Evolutionary conservation across 2,888 invertebrate species (phyloP).

Genomic region (Drosophila vallismaia): DNA sequence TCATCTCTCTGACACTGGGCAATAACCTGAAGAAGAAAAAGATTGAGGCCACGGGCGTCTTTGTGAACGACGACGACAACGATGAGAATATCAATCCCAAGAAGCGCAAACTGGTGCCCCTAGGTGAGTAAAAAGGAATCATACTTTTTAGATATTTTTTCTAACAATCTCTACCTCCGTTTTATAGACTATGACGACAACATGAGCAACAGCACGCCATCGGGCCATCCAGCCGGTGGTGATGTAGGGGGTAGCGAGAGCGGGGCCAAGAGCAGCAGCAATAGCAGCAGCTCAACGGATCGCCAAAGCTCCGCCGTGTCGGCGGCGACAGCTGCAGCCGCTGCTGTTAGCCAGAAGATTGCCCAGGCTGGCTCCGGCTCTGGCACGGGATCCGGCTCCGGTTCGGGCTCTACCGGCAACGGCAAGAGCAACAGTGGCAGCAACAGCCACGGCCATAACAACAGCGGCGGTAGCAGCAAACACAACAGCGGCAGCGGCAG

Average conservation of each 20-base stretch:
- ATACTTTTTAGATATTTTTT: background rate
- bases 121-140: constrained; percentile 85
- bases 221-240: constrained; percentile 12
- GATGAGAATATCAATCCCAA: constrained; percentile 86
- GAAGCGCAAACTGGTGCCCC: constrained; percentile 91
- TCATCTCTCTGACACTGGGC: constrained; percentile 84
- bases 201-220: constrained; percentile 53
- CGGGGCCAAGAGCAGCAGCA: constrained; percentile 11
- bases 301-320: constrained; percentile 71
- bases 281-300: constrained; percentile 49
- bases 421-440: constrained; percentile 32
- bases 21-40: constrained; percentile 86
- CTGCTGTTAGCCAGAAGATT: constrained; percentile 73
- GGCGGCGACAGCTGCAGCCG: constrained; percentile 71
- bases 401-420: constrained; percentile 18
- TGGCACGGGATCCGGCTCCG: constrained; percentile 34
- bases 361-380: constrained; percentile 49
- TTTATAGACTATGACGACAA: constrained; percentile 81
- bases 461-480: constrained; percentile 9
- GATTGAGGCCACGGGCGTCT: constrained; percentile 92
- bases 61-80: constrained; percentile 92
- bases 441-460: constrained; percentile 5
- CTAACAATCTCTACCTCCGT: background rate
- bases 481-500: constrained; percentile 30
- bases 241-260: constrained; percentile 2